A percentile compares a stretch with the other conserved stretches of the same genome.
Conservation (phyloP, 2,888 invertebrate species). For the Dicycla oo region DNA sequence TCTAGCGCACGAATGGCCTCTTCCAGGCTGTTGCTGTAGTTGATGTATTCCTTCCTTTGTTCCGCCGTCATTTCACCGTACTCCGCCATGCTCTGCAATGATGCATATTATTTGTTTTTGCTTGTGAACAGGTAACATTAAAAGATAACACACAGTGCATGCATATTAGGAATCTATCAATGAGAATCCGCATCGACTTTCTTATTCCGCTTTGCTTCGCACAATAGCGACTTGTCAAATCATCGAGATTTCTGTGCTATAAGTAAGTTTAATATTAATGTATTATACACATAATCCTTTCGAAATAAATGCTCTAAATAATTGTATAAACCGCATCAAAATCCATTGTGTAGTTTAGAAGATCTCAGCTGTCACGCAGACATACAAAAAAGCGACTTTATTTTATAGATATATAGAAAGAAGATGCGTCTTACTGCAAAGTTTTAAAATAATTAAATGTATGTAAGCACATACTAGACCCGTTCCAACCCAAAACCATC, state of each 20-base stretch:
- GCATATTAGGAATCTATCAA: not conserved
- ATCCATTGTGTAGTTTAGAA: not conserved
- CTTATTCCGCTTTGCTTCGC: no score
- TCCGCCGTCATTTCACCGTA: constrained; percentile 62
- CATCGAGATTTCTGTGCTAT: no score
- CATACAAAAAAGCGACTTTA: not conserved
- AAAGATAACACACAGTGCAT: not conserved
- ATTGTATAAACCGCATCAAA: not conserved
- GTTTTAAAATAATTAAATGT: not conserved
- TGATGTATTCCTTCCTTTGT: constrained; percentile 66
- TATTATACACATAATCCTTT: not conserved
- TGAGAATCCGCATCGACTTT: no score
- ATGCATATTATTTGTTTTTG: not conserved
- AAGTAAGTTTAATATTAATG: no score
- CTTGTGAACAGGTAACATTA: not conserved
- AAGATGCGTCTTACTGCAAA: not conserved
- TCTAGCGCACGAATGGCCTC: constrained; percentile 75
- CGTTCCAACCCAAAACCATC: not conserved
- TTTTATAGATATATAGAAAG: not conserved
- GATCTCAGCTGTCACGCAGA: not conserved
- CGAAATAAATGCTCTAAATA: not conserved
- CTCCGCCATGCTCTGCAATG: constrained; percentile 70
- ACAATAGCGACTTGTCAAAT: no score
- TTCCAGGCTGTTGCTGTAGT: constrained; percentile 70
- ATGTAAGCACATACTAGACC: not conserved